phyloP scores from a whole-genome alignment of 2,113 vertebrate genomes.

The Lethenteron reissneri region DNA sequence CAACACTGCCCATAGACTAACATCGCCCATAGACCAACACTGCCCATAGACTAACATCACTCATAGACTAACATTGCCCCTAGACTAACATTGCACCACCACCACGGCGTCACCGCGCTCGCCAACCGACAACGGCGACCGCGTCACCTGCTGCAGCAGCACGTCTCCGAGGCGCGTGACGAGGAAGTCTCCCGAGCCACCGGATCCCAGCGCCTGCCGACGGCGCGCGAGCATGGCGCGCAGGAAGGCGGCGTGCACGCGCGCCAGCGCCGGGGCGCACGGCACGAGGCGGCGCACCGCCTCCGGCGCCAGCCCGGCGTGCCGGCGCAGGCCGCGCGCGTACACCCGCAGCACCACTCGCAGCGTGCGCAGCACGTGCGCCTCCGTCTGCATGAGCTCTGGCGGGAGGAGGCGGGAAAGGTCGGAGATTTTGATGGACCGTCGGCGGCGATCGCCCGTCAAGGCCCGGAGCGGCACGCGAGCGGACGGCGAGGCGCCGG shows the following conservation, averaged over 20 bases:
- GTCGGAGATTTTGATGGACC: too few relatives aligned
- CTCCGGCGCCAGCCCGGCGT: constrained; percentile 3
- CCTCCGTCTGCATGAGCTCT: constrained; percentile 5
- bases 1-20: too few relatives aligned
- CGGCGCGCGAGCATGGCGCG: background rate
- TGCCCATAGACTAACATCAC: too few relatives aligned
- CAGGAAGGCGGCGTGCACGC: constrained; percentile 2
- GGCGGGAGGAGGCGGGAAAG: background rate
- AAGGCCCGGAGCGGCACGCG: too few relatives aligned
- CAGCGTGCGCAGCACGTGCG: constrained; percentile 4
- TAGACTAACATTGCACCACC: too few relatives aligned
- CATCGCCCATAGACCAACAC: too few relatives aligned
- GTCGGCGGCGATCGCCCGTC: too few relatives aligned
- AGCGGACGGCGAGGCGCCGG: too few relatives aligned
- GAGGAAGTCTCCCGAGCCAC: background rate
- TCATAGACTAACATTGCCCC: too few relatives aligned
- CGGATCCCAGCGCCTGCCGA: background rate
- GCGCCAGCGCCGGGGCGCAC: background rate
- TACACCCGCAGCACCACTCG: background rate
- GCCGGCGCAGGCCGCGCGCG: background rate
- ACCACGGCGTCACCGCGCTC: too few relatives aligned
- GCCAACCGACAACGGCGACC: too few relatives aligned
- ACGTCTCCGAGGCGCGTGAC: background rate
- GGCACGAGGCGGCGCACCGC: constrained; percentile 2
- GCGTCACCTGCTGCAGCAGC: background rate